Conservation (phyloP, 1,140 invertebrate species). For the Thereuonema tuberculata region DNA sequence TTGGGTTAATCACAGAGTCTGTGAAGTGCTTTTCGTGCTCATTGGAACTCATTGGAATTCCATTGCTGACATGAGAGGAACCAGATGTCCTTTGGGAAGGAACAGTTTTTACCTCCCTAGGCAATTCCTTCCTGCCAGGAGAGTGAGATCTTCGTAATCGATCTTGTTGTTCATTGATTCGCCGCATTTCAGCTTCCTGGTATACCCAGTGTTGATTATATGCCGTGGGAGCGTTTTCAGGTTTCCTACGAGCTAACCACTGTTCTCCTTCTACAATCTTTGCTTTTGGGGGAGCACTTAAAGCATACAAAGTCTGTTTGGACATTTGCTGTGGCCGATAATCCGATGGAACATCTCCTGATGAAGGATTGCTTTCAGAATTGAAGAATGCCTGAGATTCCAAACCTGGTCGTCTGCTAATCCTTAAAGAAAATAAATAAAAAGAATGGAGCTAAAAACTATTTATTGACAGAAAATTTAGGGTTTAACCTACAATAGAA, state of each 20-base stretch:
- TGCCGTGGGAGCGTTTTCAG: constrained; percentile 7
- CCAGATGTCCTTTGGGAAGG: background rate
- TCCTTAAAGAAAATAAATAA: too few species aligned
- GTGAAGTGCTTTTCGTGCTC: too few species aligned
- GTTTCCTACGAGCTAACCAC: constrained; percentile 38
- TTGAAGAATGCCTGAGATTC: background rate
- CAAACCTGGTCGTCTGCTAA: background rate
- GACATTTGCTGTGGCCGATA: constrained; percentile 45
- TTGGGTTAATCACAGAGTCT: too few species aligned
- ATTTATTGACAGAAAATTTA: too few species aligned
- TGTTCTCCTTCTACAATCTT: constrained; percentile 50
- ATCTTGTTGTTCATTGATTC: constrained; percentile 55
- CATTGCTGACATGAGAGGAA: background rate
- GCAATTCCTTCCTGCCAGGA: background rate
- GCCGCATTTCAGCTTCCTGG: constrained; percentile 78
- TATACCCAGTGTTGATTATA: constrained; percentile 65
- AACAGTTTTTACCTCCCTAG: background rate
- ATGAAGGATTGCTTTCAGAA: background rate
- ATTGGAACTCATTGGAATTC: background rate
- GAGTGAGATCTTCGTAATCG: constrained; percentile 24
- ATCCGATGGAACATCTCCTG: background rate
- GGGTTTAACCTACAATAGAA: too few species aligned
- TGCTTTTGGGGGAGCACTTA: constrained; percentile 59
- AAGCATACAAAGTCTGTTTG: constrained; percentile 55
- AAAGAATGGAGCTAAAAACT: too few species aligned